phyloP scores from a whole-genome alignment of 2,113 vertebrate species.

The Marcusenius ussheri region DNA sequence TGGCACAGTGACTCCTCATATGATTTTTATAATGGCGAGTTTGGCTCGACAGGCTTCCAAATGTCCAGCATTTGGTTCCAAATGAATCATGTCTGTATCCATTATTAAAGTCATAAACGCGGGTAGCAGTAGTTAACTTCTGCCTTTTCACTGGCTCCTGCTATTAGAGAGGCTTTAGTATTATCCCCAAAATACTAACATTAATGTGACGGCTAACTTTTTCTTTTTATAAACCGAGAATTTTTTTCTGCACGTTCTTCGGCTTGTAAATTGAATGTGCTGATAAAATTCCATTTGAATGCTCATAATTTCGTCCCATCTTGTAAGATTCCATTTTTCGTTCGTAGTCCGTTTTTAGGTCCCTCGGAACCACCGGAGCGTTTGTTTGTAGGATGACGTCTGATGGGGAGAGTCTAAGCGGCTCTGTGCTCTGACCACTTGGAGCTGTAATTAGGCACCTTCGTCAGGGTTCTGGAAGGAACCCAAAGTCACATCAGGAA shows the following conservation, averaged over 20 bases:
- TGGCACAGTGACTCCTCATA: constrained; percentile 29
- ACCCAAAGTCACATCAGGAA: background rate
- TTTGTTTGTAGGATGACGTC: constrained; percentile 32
- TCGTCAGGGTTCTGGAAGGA: background rate
- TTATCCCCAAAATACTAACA: background rate
- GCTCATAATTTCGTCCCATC: constrained; percentile 34
- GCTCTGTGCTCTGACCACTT: background rate
- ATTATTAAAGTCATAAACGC: constrained; percentile 62
- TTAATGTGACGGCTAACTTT: background rate
- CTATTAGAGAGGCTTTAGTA: background rate
- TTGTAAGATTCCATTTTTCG: constrained; percentile 30
- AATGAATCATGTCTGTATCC: constrained; percentile 47
- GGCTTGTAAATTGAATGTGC: constrained; percentile 49
- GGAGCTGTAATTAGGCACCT: background rate
- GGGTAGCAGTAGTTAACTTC: constrained; percentile 29
- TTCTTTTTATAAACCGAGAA: background rate
- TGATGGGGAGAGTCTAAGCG: background rate
- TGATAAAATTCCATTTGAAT: constrained; percentile 52
- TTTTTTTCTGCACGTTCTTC: constrained; percentile 31
- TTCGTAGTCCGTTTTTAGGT: constrained; percentile 40
- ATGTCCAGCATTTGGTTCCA: constrained; percentile 37
- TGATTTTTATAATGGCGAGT: constrained; percentile 47
- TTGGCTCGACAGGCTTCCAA: background rate
- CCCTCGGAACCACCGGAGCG: constrained; percentile 32
- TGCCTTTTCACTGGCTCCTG: constrained; percentile 29